These are phyloP conservation scores for Brachyptera risi DNA, from an alignment of 2,888 invertebrate genomes.

Conservation along the genomic window DNA sequence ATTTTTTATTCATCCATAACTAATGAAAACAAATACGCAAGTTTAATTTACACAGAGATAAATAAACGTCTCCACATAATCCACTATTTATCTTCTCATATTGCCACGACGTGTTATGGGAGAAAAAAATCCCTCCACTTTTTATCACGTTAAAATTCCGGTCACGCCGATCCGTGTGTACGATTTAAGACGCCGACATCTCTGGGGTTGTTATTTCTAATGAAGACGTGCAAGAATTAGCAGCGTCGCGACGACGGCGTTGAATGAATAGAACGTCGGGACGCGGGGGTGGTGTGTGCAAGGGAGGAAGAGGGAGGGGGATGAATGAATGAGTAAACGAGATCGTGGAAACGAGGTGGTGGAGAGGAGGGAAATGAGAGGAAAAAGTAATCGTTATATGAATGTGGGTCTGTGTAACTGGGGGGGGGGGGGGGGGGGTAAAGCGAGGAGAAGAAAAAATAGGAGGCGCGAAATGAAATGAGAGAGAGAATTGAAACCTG, in stretches of 20 bases:
- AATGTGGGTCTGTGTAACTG: constrained; percentile 22
- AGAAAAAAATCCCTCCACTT: no score
- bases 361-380: constrained; percentile 10
- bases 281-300: not conserved
- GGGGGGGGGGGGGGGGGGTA: no score
- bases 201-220: constrained; percentile 2
- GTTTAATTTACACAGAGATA: no score
- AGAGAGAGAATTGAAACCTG: constrained; percentile 4
- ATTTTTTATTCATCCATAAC: no score
- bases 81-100: no score
- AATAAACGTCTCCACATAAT: no score
- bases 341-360: not conserved
- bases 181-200: not conserved
- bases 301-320: not conserved
- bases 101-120: no score
- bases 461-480: constrained; percentile 21
- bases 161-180: no score
- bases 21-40: no score
- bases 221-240: constrained; percentile 18
- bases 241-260: not conserved
- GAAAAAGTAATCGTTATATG: constrained; percentile 25
- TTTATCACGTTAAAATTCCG: no score
- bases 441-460: no score
- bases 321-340: constrained; percentile 22
- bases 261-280: not conserved